A percentile compares a stretch with the other conserved stretches of the same genome.
phyloP scores from a whole-genome alignment of 2,113 vertebrate species.

The Gnathonemus longibarbis region DNA sequence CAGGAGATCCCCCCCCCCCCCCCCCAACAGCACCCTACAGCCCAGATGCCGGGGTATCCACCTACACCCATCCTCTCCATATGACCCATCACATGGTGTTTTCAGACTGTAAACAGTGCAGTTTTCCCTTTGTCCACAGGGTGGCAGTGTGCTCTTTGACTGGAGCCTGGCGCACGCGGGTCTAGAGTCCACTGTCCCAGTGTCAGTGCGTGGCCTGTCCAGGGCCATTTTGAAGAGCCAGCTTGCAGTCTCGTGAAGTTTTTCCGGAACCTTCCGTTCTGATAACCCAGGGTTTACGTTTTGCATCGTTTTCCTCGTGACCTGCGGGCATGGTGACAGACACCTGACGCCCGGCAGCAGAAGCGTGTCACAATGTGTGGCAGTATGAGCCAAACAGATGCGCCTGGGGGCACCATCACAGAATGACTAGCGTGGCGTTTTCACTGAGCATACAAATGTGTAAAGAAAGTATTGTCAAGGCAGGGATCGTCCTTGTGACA shows the following conservation, averaged over 20 bases:
- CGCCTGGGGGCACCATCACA: background rate
- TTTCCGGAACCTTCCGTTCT: background rate
- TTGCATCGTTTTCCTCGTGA: background rate
- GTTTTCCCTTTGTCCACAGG: constrained; percentile 7
- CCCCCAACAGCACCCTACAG: background rate
- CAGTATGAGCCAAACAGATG: background rate
- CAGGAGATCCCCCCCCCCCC: background rate
- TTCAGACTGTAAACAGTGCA: background rate
- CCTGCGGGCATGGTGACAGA: background rate
- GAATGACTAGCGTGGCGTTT: background rate
- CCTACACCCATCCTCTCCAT: background rate
- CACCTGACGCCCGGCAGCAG: background rate
- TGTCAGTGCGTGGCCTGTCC: background rate
- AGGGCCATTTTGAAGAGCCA: background rate
- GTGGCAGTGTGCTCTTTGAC: constrained; percentile 25
- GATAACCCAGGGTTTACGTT: background rate
- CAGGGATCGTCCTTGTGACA: background rate
- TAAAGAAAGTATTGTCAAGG: background rate
- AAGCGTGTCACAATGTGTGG: background rate
- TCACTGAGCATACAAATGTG: background rate
- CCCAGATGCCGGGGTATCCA: background rate
- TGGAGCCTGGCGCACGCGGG: background rate
- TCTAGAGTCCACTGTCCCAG: background rate
- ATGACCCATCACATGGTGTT: background rate
- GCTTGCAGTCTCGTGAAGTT: background rate